phyloP scores from a whole-genome alignment of 2,888 invertebrate species.

The Tetheella fluctuosa region DNA sequence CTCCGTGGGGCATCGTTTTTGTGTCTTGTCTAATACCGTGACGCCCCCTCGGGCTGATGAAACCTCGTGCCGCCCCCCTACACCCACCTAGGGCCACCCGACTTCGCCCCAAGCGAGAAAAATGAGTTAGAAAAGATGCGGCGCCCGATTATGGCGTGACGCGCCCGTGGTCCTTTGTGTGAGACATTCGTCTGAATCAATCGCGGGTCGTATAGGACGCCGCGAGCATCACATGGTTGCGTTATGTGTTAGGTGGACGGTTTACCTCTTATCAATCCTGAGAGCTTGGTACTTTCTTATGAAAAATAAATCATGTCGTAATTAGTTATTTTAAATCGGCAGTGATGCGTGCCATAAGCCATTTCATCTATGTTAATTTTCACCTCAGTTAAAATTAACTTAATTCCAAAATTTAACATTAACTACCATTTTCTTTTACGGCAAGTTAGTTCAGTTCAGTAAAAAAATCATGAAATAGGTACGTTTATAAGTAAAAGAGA shows the following conservation, averaged over 20 bases:
- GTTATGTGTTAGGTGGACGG: slow-evolving; percentile 54
- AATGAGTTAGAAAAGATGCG: slow-evolving; percentile 85
- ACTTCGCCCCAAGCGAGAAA: slow-evolving; percentile 76
- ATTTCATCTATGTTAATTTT: too few relatives aligned
- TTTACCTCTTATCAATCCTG: slow-evolving; percentile 48
- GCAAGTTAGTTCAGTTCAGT: too few relatives aligned
- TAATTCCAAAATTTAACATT: too few relatives aligned
- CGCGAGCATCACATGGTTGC: slow-evolving; percentile 42
- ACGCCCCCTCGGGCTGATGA: slow-evolving; percentile 77
- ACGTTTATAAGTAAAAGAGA: too few relatives aligned
- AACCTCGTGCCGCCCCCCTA: slow-evolving; percentile 49
- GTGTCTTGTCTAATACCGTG: slow-evolving; percentile 84
- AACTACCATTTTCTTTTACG: too few relatives aligned
- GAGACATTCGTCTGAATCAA: slow-evolving; percentile 79
- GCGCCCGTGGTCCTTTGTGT: slow-evolving; percentile 69
- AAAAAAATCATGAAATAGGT: too few relatives aligned
- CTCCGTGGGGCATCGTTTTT: slow-evolving; percentile 77
- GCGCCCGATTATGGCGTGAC: slow-evolving; percentile 79
- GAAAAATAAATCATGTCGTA: not conserved
- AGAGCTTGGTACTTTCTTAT: slow-evolving; percentile 39
- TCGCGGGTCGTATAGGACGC: slow-evolving; percentile 61
- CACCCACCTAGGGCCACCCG: slow-evolving; percentile 34
- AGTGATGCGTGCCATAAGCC: too few relatives aligned
- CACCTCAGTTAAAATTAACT: too few relatives aligned
- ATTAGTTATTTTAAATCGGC: too few relatives aligned